phyloP scores from a whole-genome alignment of 1,140 invertebrate genomes.

The Geopemphigus sp. region DNA sequence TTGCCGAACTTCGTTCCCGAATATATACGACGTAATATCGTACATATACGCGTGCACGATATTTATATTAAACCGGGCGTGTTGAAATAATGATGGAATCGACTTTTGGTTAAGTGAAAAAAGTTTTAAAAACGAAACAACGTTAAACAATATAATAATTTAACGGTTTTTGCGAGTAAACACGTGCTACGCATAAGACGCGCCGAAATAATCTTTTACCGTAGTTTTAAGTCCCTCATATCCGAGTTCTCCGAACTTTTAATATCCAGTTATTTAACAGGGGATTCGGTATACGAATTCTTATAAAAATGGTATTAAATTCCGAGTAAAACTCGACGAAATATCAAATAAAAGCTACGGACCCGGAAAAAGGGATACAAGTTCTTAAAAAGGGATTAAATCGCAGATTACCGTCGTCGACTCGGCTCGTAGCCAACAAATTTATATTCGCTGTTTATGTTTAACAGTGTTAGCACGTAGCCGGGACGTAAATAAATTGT shows the following conservation, averaged over 20 bases:
- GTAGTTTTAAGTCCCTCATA: not conserved
- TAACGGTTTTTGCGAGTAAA: not conserved
- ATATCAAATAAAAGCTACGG: not conserved
- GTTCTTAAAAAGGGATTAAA: slow-evolving; percentile 14
- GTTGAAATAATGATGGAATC: not conserved
- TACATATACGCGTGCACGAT: no score
- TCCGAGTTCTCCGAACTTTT: slow-evolving; percentile 4
- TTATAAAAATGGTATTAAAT: slow-evolving; percentile 15
- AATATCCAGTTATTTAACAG: slow-evolving; percentile 8
- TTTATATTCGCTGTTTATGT: no score
- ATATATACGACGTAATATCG: no score
- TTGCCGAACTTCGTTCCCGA: no score
- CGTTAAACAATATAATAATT: not conserved
- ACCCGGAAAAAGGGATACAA: slow-evolving; percentile 2
- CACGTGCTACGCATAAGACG: no score
- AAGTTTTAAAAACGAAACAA: slow-evolving; percentile 1
- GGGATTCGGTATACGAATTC: not conserved
- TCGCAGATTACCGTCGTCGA: not conserved
- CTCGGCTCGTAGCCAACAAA: not conserved
- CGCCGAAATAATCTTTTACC: not conserved
- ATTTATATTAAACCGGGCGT: not conserved
- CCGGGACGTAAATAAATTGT: no score
- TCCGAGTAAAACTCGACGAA: not conserved
- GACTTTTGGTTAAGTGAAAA: not conserved
- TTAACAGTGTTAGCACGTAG: no score